Evolutionary conservation across 2,113 vertebrate species (phyloP).

Genomic region (Tricholaema leucomelas): DNA sequence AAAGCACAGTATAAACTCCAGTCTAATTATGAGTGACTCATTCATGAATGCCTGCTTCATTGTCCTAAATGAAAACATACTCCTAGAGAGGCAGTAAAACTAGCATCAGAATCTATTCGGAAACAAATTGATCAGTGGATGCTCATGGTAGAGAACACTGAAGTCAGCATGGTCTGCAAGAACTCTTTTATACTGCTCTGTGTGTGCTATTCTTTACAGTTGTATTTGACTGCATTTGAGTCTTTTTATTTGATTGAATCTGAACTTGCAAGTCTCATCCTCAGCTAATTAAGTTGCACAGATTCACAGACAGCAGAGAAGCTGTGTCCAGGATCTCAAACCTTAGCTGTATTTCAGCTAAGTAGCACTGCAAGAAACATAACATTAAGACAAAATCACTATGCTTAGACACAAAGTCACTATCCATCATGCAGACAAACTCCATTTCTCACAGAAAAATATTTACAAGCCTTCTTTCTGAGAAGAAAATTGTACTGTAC

Average conservation of each 20-base stretch:
- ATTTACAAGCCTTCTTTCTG: neutral
- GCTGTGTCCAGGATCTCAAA: neutral
- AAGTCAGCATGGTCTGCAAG: neutral
- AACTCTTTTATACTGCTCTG: neutral
- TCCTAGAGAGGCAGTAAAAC: constrained; percentile 1
- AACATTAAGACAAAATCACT: constrained; percentile 15
- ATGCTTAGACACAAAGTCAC: neutral
- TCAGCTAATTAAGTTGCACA: neutral
- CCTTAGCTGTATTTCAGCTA: neutral
- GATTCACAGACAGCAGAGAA: neutral
- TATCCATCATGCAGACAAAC: constrained; percentile 19
- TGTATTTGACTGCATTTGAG: neutral
- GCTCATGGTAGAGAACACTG: neutral
- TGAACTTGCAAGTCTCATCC: neutral
- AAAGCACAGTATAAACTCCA: neutral
- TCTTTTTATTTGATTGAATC: neutral
- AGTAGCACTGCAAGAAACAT: neutral
- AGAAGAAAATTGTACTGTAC: constrained; percentile 32
- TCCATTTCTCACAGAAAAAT: constrained; percentile 12
- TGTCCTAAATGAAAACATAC: constrained; percentile 19
- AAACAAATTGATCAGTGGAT: neutral
- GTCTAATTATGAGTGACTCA: neutral
- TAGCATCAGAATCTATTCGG: neutral
- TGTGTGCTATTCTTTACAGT: neutral
- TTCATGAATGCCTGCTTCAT: neutral